Evolutionary conservation across 2,888 invertebrate species (phyloP).

Genomic region (Andrena flavipes): DNA sequence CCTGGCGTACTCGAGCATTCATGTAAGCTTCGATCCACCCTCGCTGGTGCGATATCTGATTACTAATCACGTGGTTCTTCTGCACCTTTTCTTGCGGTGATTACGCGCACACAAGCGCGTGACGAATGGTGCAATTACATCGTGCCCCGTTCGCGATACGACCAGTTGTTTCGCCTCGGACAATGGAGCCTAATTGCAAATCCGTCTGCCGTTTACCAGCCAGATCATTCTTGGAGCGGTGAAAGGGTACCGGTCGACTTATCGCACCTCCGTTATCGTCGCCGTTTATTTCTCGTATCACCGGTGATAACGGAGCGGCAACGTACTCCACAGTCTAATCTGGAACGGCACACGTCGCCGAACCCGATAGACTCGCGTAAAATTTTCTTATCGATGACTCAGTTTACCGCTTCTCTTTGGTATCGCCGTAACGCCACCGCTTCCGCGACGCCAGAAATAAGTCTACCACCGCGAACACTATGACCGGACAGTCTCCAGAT

Average conservation of each 20-base stretch:
- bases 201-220: slow-evolving; percentile 17
- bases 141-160: not conserved
- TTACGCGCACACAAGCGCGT: too few relatives aligned
- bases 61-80: not conserved
- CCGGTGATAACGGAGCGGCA: slow-evolving; percentile 16
- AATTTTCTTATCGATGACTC: slow-evolving; percentile 52
- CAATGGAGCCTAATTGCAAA: slow-evolving; percentile 49
- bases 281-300: slow-evolving; percentile 49
- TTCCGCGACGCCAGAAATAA: slow-evolving; percentile 46
- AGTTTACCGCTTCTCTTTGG: slow-evolving; percentile 13
- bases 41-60: not conserved
- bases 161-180: slow-evolving; percentile 4
- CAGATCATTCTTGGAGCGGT: slow-evolving; percentile 32
- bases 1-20: not conserved
- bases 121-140: slow-evolving; percentile 12
- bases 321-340: slow-evolving; percentile 27
- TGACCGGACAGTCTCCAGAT: slow-evolving; percentile 47
- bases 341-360: slow-evolving; percentile 36
- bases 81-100: not conserved
- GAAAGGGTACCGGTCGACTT: slow-evolving; percentile 28
- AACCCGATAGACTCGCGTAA: slow-evolving; percentile 37
- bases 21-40: not conserved
- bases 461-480: slow-evolving; percentile 31
- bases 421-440: slow-evolving; percentile 22
- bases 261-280: slow-evolving; percentile 44